Conservation (phyloP, 2,113 vertebrate genomes). For the Accipiter cooperii region DNA sequence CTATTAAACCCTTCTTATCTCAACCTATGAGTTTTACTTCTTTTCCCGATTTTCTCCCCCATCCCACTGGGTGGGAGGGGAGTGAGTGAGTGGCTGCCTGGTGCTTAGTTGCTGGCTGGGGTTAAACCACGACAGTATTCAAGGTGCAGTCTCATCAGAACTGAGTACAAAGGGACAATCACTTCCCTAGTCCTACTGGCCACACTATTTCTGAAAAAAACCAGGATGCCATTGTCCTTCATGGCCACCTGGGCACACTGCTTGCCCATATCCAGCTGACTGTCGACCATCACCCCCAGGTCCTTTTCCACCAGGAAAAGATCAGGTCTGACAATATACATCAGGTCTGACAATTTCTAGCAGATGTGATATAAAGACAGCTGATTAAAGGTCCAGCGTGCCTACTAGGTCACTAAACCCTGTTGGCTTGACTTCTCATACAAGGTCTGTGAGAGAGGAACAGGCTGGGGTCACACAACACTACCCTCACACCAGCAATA, state of each 20-base stretch:
- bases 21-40: no score
- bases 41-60: no score
- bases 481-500: background rate
- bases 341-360: background rate
- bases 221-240: background rate
- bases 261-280: background rate
- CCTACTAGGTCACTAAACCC: background rate
- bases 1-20: no score
- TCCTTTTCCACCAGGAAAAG: background rate
- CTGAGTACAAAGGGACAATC: accelerated
- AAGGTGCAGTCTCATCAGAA: background rate
- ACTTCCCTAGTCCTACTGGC: background rate
- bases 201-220: accelerated
- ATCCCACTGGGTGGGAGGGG: no score
- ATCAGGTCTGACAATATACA: background rate
- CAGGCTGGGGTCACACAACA: background rate
- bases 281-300: accelerated
- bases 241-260: background rate
- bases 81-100: no score
- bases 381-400: background rate
- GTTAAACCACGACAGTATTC: no score
- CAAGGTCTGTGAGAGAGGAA: background rate
- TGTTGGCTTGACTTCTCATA: background rate
- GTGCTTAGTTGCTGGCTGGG: no score
- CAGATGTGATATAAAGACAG: background rate